Percentiles rank a stretch among this genome's conserved stretches.
These are phyloP conservation scores for Tenrec ecaudatus DNA, from an alignment of 2,113 vertebrate species.

Conservation along the genomic window DNA sequence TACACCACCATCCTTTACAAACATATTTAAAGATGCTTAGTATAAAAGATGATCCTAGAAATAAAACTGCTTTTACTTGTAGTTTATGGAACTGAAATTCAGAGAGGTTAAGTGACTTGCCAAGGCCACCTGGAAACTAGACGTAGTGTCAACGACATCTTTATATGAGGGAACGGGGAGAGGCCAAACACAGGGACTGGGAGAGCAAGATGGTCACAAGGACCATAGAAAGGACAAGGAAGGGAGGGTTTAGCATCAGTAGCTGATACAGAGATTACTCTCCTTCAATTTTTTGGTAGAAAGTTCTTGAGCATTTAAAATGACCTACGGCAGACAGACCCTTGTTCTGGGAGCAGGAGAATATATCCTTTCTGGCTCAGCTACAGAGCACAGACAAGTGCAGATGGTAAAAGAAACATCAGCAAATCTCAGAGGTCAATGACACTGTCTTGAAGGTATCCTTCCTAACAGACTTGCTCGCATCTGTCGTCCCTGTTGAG, in stretches of 20 bases:
- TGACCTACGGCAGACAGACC: slow-evolving; percentile 4
- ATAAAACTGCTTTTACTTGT: background rate
- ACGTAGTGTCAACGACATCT: background rate
- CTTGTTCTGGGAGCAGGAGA: background rate
- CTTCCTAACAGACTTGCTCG: background rate
- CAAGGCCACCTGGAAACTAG: background rate
- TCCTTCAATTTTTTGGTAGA: background rate
- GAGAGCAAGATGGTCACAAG: background rate
- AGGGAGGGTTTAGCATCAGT: background rate
- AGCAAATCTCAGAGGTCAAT: background rate
- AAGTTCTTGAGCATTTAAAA: slow-evolving; percentile 13
- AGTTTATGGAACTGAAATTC: slow-evolving; percentile 12
- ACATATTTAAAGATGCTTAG: background rate
- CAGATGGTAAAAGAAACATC: background rate
- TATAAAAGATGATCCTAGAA: background rate
- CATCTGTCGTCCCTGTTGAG: background rate
- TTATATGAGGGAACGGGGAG: background rate
- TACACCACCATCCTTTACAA: background rate
- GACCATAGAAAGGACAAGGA: background rate
- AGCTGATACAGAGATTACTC: background rate
- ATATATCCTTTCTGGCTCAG: slow-evolving; percentile 39
- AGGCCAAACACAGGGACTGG: background rate
- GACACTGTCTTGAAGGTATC: background rate
- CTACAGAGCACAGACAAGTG: background rate
- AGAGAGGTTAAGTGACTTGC: background rate